phyloP scores from a whole-genome alignment of 2,797 vertebrate species.

The Chaetophractus vellerosus region DNA sequence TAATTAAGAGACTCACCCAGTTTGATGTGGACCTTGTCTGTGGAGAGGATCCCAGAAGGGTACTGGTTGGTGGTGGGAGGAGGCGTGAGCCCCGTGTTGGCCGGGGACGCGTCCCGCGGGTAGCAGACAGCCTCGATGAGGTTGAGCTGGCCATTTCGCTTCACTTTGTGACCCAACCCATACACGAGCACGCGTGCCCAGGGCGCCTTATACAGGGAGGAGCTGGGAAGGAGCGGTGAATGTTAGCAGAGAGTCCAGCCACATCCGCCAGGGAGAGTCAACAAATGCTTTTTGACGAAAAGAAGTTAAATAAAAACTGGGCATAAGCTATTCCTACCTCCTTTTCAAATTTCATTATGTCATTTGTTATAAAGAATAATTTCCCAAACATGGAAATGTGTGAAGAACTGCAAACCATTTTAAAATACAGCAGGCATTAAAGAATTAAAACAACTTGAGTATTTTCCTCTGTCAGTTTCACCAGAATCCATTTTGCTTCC shows the following conservation, averaged over 20 bases:
- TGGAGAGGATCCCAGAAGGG: constrained; percentile 97
- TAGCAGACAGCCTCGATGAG: constrained; percentile 97
- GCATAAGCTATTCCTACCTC: background rate
- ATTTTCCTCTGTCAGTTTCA: background rate
- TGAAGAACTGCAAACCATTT: background rate
- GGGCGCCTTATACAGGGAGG: constrained; percentile 98
- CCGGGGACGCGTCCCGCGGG: constrained; percentile 97
- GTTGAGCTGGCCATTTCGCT: constrained; percentile 97
- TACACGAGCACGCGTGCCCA: constrained; percentile 98
- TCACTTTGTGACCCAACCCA: constrained; percentile 98
- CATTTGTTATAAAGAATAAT: background rate
- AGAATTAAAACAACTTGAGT: background rate
- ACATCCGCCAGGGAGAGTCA: fast-evolving
- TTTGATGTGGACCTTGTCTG: constrained; percentile 98
- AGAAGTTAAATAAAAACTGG: background rate
- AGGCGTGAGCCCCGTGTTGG: constrained; percentile 97
- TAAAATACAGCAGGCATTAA: background rate
- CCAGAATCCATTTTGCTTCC: background rate
- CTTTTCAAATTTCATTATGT: background rate
- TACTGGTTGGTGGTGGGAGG: constrained; percentile 98
- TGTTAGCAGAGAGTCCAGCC: background rate
- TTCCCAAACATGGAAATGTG: background rate
- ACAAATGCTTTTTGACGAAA: background rate
- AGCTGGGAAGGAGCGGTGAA: constrained; percentile 89
- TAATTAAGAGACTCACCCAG: constrained; percentile 91